Evolutionary conservation across 2,888 invertebrate species (phyloP), one percentile per base, ranked within the genome.

Genomic region (Rhagophthalmus giganteus): DNA sequence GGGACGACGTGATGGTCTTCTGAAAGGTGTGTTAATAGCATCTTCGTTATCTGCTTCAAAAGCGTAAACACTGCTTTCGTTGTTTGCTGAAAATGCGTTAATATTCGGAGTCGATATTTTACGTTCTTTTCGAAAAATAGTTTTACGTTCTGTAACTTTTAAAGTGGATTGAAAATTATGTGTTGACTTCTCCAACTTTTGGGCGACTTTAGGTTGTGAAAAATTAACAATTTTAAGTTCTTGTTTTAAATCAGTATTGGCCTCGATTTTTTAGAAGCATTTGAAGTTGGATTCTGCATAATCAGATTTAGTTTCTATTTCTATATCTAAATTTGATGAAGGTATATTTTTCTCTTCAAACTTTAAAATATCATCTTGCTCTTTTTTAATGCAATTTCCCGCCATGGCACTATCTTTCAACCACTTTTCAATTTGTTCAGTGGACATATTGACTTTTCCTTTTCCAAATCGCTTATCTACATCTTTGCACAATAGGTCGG

Each of bases 31-130:
- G 45, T 75, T 80, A 12, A 79, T 66, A n/a, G 76, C 76, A 10
- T 79, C 76, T 50, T 84, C 85, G 16, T 79, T 80, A 30, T 85
- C 85, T 54, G 83, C 84, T 57, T 85, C 85, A 66, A 87, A 87
- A 1, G 86, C 86, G 63, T 87, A 86, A 9, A 86, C 82, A 49
- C 85, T 85, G 51, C 83, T 83, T 66, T 86, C 85, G 63, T 85
- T 85, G 58, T 83, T 83, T 0, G 82, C 82, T 0, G 84, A 84
- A 69, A 85, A 85, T 0, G 85, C 85, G 62, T 76, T 81, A 2
- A 78, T 73, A 60, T 76, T 80, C 1, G 77, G 77, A 13, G 71
- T 65, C 2, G 68, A 54, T 15, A 67, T 68, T 44, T 72, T 75
- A 34, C 78, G 76, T 54, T 79, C 76, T 57, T 81, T 84, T 32